A percentile compares a stretch with the other conserved stretches of the same genome.
phyloP scores from a whole-genome alignment of 64 coral and sea anemone species.

The Porites lutea region DNA sequence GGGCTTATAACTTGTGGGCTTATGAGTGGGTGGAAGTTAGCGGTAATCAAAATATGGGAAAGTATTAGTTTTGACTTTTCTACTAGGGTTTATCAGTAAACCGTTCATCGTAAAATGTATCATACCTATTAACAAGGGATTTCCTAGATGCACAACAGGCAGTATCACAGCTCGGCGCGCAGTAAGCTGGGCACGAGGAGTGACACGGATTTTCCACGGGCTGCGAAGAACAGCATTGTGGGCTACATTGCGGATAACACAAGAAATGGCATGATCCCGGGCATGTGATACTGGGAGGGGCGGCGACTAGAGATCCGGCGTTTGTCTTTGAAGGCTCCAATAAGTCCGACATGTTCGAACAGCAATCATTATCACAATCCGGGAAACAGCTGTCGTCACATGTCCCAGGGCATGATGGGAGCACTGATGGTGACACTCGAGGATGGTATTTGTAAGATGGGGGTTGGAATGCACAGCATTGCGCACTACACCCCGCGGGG shows the following conservation, averaged over 20 bases:
- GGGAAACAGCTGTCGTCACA: conserved; percentile 68
- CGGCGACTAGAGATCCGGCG: neutral
- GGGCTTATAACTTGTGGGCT: too few species aligned
- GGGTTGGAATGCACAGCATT: conserved; percentile 72
- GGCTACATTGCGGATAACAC: conserved; percentile 80
- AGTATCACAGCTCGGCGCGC: conserved; percentile 54
- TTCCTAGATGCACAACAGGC: conserved; percentile 46
- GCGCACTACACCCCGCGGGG: conserved; percentile 50
- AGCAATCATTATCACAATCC: conserved; percentile 72
- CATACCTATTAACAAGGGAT: conserved; percentile 11
- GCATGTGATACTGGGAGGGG: conserved; percentile 35
- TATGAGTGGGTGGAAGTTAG: too few species aligned
- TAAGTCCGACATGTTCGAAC: conserved; percentile 7
- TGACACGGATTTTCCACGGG: conserved; percentile 53
- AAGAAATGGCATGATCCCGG: conserved; percentile 69
- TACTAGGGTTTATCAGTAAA: too few species aligned
- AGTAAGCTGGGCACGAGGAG: conserved; percentile 57
- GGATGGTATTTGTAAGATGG: neutral
- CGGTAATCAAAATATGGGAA: too few species aligned
- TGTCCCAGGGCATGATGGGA: conserved; percentile 40
- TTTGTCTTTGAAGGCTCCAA: neutral
- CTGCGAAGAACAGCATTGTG: conserved; percentile 71
- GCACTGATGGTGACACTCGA: neutral
- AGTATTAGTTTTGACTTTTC: too few species aligned
- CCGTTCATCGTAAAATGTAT: too few species aligned